Percentiles rank a stretch among this genome's conserved stretches.
Conservation (phyloP, 2,888 invertebrate genomes). For the Notocelia uddmanniana region DNA sequence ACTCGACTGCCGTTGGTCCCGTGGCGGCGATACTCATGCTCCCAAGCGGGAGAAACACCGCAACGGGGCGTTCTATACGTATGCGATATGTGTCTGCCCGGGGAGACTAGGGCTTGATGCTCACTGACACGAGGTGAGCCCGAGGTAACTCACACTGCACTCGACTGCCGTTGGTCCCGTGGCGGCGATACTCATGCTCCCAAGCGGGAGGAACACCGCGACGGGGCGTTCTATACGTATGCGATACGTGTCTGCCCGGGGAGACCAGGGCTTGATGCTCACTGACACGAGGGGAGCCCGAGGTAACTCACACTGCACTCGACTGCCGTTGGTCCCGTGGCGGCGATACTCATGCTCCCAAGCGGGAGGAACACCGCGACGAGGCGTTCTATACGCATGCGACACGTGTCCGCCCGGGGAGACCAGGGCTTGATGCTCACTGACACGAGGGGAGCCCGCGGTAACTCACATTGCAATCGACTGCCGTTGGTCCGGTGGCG, state of each 20-base stretch:
- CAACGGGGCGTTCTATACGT: no score
- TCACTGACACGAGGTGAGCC: not conserved
- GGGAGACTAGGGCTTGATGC: no score
- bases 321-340: conserved; percentile 92
- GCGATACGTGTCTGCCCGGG: no score
- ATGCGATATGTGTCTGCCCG: no score
- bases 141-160: conserved; percentile 93
- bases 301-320: conserved; percentile 93
- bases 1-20: conserved; percentile 94
- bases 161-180: conserved; percentile 92
- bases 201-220: conserved; percentile 89
- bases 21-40: conserved; percentile 92
- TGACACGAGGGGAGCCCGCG: not conserved
- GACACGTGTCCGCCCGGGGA: no score
- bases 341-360: conserved; percentile 94
- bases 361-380: conserved; percentile 88
- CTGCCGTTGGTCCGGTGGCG: conserved; percentile 93
- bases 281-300: not conserved
- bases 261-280: no score
- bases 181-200: conserved; percentile 93
- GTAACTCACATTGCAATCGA: conserved; percentile 93
- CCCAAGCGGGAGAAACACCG: conserved; percentile 91
- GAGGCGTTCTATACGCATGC: no score
- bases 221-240: no score
- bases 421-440: no score